These are phyloP conservation scores for Microlaimidae sp. DNA, from an alignment of 2,888 invertebrate genomes.

Conservation along the genomic window DNA sequence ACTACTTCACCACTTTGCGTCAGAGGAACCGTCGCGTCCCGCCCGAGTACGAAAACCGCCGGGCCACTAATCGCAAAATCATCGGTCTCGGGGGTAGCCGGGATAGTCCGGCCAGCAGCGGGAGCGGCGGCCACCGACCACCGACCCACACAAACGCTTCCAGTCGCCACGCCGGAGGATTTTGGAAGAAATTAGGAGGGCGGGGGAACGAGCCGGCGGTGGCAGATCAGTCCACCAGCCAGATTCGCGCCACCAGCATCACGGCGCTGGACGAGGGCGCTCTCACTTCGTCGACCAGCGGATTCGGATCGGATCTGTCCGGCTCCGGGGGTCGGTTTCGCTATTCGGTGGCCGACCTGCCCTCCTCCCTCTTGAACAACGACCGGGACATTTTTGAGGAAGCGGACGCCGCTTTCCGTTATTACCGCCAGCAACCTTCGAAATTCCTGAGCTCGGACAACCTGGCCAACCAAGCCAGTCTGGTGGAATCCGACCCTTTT, in stretches of 20 bases:
- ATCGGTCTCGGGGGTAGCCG: no score
- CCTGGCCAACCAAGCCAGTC: background rate
- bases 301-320: slow-evolving; percentile 10
- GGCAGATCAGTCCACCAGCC: background rate
- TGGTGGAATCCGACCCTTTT: background rate
- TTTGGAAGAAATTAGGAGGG: background rate
- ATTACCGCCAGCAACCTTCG: background rate
- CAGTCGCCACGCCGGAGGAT: no score
- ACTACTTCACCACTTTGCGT: slow-evolving; percentile 45
- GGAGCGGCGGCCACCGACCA: no score
- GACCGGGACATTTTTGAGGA: background rate
- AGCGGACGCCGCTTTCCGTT: background rate
- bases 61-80: background rate
- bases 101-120: background rate
- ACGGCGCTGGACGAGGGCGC: background rate
- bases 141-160: background rate
- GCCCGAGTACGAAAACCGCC: background rate
- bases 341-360: slow-evolving; percentile 18
- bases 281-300: slow-evolving; percentile 7
- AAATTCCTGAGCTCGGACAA: background rate
- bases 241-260: background rate
- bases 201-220: background rate
- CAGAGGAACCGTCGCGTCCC: no score
- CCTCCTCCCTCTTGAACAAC: slow-evolving; percentile 10
- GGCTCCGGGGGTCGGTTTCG: slow-evolving; percentile 14